Conservation (phyloP, 2,888 invertebrate genomes). For the Bellardia bayeri region DNA sequence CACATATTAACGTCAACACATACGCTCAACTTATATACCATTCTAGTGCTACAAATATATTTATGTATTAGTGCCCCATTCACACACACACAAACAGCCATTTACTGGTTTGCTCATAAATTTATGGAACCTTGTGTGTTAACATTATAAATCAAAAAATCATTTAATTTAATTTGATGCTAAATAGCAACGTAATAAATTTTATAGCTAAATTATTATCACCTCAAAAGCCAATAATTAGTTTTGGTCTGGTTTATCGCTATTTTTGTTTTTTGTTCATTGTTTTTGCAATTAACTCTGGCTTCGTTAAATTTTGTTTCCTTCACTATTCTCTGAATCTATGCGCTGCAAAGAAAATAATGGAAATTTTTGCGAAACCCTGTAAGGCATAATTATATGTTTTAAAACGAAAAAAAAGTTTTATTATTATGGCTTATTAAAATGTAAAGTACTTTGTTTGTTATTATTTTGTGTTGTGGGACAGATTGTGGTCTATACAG, state of each 20-base stretch:
- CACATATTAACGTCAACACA: constrained; percentile 9
- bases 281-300: constrained; percentile 4
- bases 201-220: constrained; percentile 37
- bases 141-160: constrained; percentile 44
- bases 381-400: constrained; percentile 6
- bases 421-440: constrained; percentile 13
- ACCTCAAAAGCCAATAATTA: constrained; percentile 17
- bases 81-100: not conserved
- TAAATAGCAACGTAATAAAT: constrained; percentile 25
- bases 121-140: constrained; percentile 15
- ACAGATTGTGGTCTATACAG: not conserved
- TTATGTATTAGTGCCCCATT: too few species aligned
- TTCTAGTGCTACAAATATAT: not conserved
- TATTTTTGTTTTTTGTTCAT: not conserved
- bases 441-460: constrained; percentile 32
- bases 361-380: not conserved
- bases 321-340: not conserved
- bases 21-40: not conserved
- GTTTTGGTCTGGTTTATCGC: not conserved
- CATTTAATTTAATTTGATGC: constrained; percentile 39
- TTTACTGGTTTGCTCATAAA: not conserved
- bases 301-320: not conserved
- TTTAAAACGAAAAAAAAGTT: not conserved
- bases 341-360: not conserved
- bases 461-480: not conserved